Evolutionary conservation across 2,797 vertebrate genomes (phyloP), one percentile per base, ranked within the genome.

Genomic region (Epinephelus malabaricus): DNA sequence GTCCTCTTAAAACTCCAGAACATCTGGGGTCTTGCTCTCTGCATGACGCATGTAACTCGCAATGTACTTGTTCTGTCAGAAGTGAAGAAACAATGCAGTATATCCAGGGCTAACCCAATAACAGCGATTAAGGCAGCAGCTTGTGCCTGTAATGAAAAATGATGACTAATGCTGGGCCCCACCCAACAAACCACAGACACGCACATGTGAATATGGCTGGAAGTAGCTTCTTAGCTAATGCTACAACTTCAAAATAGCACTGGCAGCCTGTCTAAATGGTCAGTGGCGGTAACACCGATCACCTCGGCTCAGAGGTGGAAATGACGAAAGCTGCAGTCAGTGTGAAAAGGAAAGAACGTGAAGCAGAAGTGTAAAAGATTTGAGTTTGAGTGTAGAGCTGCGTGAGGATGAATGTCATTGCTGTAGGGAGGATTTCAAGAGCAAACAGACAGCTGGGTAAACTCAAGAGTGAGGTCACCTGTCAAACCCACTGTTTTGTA

Each of bases 101-200:
- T 14, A 72, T 71, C 50, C 58, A 74, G 47, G 40, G 53, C 19
- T 63, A 38, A 45, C 30, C 17, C 43, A 73, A 71, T 55, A 75
- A 69, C 50, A 25, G 63, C 2, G 6, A 51, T 68, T 63, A 63
- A 67, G 83, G 56, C 70, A 53, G 56, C 17, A 71, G 79, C 66
- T 59, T 30, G 7, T 27, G 69, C 60, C 73, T 77, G 64, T 69
- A 81, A 61, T 85, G 75, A 92, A 89, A 93, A 88, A 49, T 82
- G 80, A 93, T 95, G 95, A 95, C 88, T 95, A 90, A 95, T 84
- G 23, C 74, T 56, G 21, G 8, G 87, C 89, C 90, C 83, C 94
- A 91, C 94, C 94, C 87, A 2, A 68, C 49, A 73, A 54, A 75
- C 82, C 87, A 83, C 88, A 81, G 51, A 85, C 83, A 78, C 63